Evolutionary conservation across 2,888 invertebrate species (phyloP).

Genomic region (Dexiosoma caninum): DNA sequence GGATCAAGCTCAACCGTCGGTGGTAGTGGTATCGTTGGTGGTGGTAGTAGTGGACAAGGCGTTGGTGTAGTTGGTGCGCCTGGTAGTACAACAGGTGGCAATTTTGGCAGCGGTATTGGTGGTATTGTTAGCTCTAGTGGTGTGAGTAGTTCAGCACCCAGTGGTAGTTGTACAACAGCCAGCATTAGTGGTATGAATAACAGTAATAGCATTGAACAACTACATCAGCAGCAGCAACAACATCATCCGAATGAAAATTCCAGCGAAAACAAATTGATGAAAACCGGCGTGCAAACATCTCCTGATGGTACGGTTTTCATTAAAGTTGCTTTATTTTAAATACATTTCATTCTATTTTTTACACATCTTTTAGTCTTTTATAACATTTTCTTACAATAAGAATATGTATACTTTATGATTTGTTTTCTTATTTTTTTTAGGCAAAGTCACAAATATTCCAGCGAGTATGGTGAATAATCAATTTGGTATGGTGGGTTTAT

Average conservation of each 20-base stretch:
- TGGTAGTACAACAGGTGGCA: slow-evolving; percentile 70
- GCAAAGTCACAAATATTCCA: slow-evolving; percentile 98
- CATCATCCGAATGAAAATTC: slow-evolving; percentile 77
- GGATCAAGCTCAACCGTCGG: slow-evolving; percentile 68
- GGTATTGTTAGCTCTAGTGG: slow-evolving; percentile 61
- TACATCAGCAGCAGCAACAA: slow-evolving; percentile 58
- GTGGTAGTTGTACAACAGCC: slow-evolving; percentile 59
- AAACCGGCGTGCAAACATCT: slow-evolving; percentile 95
- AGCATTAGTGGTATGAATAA: slow-evolving; percentile 60
- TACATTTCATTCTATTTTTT: neutral
- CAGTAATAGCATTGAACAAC: slow-evolving; percentile 64
- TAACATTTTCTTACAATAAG: neutral
- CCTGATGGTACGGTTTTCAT: slow-evolving; percentile 85
- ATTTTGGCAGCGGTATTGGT: slow-evolving; percentile 64
- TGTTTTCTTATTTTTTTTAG: slow-evolving; percentile 78
- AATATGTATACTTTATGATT: neutral
- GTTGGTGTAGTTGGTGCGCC: slow-evolving; percentile 67
- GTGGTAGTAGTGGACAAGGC: slow-evolving; percentile 35
- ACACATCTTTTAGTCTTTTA: neutral
- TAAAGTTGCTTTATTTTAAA: slow-evolving; percentile 29
- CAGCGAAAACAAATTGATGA: slow-evolving; percentile 79
- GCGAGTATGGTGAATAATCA: slow-evolving; percentile 99
- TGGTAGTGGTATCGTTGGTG: slow-evolving; percentile 62
- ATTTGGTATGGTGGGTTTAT: slow-evolving; percentile 98
- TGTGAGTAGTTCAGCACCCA: slow-evolving; percentile 59